A percentile compares a stretch with the other conserved stretches of the same genome.
phyloP scores from a whole-genome alignment of 2,888 invertebrate genomes.

The Ennomos fuscantarius region DNA sequence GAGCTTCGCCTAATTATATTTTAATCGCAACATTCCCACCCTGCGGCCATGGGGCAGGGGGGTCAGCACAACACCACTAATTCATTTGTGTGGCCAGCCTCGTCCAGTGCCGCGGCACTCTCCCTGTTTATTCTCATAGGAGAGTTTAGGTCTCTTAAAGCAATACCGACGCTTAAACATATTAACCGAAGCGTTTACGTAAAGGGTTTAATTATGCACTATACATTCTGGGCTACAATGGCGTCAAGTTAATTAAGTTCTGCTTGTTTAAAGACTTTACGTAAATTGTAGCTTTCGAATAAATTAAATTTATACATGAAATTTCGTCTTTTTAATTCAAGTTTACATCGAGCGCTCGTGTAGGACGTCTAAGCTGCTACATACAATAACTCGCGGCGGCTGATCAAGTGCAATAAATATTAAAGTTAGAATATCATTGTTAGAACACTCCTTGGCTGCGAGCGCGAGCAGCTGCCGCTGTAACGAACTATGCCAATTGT shows the following conservation, averaged over 20 bases:
- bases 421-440: constrained; percentile 82
- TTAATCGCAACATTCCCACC: constrained; percentile 77
- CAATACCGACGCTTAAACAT: constrained; percentile 81
- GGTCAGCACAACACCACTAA: constrained; percentile 63
- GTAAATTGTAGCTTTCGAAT: constrained; percentile 65
- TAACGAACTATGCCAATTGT: constrained; percentile 79
- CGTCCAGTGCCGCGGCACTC: constrained; percentile 62
- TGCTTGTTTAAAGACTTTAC: constrained; percentile 75
- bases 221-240: constrained; percentile 75
- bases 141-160: constrained; percentile 82
- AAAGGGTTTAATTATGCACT: constrained; percentile 81
- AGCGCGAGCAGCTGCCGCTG: constrained; percentile 68
- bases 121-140: constrained; percentile 81
- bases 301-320: constrained; percentile 69
- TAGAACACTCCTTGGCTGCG: constrained; percentile 59
- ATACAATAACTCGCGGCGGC: constrained; percentile 64
- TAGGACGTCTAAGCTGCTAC: constrained; percentile 51
- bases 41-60: constrained; percentile 44
- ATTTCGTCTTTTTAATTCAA: constrained; percentile 67
- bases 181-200: constrained; percentile 81
- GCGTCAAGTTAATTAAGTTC: constrained; percentile 80
- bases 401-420: constrained; percentile 83
- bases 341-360: constrained; percentile 46
- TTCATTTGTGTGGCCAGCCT: constrained; percentile 77
- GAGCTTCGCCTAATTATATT: constrained; percentile 80